phyloP scores from a whole-genome alignment of 2,797 vertebrate genomes.

The Allobates femoralis region DNA sequence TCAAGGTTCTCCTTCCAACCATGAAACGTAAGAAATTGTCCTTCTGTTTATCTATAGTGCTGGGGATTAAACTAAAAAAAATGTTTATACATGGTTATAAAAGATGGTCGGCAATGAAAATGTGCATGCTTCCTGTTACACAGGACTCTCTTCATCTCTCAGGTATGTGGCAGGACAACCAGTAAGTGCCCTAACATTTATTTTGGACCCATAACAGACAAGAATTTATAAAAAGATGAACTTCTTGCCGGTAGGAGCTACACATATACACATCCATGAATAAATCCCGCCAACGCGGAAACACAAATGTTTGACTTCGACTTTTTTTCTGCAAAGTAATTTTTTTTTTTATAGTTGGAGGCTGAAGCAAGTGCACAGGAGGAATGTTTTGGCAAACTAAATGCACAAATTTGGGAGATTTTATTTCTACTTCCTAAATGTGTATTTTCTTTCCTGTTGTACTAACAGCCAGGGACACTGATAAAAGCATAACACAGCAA shows the following conservation, averaged over 20 bases:
- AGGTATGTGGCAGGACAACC: constrained; percentile 31
- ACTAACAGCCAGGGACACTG: constrained; percentile 8
- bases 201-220: constrained; percentile 53
- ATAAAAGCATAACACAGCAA: constrained; percentile 29
- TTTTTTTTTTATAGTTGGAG: constrained; percentile 30
- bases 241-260: constrained; percentile 43
- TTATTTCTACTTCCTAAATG: constrained; percentile 48
- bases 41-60: constrained; percentile 23
- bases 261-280: constrained; percentile 27
- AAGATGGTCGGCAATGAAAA: constrained; percentile 22
- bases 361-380: constrained; percentile 33
- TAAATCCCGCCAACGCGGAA: constrained; percentile 25
- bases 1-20: constrained; percentile 40
- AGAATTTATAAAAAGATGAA: constrained; percentile 56
- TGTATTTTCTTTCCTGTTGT: constrained; percentile 58
- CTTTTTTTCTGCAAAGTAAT: constrained; percentile 55
- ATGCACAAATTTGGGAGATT: constrained; percentile 27
- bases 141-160: constrained; percentile 42
- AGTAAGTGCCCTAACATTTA: constrained; percentile 56
- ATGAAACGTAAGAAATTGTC: constrained; percentile 57
- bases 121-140: constrained; percentile 33
- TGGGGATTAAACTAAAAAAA: background rate
- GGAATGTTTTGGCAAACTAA: constrained; percentile 37
- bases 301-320: constrained; percentile 47
- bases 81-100: constrained; percentile 25